These are phyloP conservation scores for Dasypogon diadema DNA, from an alignment of 2,888 invertebrate species.

Conservation along the genomic window DNA sequence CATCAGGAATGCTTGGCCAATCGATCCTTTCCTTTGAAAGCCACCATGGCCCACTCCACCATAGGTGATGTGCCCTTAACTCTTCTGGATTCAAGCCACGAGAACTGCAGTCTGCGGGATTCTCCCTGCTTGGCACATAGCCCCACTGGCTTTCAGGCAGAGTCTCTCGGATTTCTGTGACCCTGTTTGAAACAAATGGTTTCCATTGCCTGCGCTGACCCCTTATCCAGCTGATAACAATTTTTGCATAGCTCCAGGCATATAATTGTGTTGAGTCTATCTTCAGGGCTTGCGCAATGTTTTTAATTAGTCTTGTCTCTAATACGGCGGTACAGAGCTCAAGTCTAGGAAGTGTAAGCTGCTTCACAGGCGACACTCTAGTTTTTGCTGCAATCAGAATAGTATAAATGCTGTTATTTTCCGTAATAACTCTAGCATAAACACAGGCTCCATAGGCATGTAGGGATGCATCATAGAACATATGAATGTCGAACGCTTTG, in stretches of 20 bases:
- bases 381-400: constrained; percentile 53
- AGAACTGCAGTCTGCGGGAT: constrained; percentile 1
- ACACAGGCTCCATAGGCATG: constrained; percentile 51
- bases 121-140: constrained; percentile 43
- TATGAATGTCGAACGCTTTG: constrained; percentile 49
- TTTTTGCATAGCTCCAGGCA: not conserved
- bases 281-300: constrained; percentile 26
- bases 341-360: constrained; percentile 51
- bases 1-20: not conserved
- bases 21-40: not conserved
- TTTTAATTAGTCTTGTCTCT: not conserved
- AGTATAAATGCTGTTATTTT: not conserved
- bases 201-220: not conserved
- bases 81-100: not conserved
- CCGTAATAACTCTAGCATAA: constrained; percentile 12
- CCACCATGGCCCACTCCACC: constrained; percentile 7
- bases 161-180: constrained; percentile 51
- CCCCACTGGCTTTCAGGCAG: constrained; percentile 50
- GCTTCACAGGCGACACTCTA: constrained; percentile 49
- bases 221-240: constrained; percentile 25
- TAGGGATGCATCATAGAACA: constrained; percentile 54
- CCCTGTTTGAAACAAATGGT: constrained; percentile 51
- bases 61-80: not conserved
- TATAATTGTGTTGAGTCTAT: not conserved
- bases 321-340: constrained; percentile 53